Conservation (phyloP, 2,888 invertebrate species). For the Rotaria sp. region DNA sequence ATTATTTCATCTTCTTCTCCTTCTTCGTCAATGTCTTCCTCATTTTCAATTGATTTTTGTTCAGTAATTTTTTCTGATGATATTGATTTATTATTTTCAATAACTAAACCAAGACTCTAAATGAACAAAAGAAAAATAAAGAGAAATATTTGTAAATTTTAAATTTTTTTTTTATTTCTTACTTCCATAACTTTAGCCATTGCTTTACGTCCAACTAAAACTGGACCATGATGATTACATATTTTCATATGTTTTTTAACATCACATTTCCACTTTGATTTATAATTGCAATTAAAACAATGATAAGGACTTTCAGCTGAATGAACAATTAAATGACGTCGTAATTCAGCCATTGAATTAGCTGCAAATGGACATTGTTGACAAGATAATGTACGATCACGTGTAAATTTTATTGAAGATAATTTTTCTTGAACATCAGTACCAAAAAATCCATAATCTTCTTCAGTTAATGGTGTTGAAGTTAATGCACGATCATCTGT, state of each 20-base stretch:
- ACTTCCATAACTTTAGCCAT: constrained; percentile 40
- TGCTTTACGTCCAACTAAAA: constrained; percentile 39
- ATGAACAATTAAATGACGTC: constrained; percentile 40
- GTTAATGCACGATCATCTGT: background rate
- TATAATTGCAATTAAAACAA: constrained; percentile 38
- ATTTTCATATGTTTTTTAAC: constrained; percentile 39
- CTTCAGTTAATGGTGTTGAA: background rate
- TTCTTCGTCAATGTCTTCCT: background rate
- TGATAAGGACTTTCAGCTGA: constrained; percentile 39
- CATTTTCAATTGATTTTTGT: background rate
- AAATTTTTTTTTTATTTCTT: background rate
- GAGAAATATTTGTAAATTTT: too few relatives aligned
- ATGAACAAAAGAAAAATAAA: background rate
- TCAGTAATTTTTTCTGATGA: background rate
- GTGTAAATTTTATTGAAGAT: constrained; percentile 9
- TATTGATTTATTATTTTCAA: background rate
- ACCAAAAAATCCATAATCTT: background rate
- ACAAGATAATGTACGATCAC: constrained; percentile 31
- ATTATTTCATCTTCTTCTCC: constrained; percentile 21
- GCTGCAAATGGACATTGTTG: constrained; percentile 41
- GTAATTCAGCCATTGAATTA: constrained; percentile 33
- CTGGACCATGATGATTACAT: constrained; percentile 35
- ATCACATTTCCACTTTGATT: constrained; percentile 40
- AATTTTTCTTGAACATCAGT: constrained; percentile 4
- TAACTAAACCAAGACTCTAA: background rate